Percentiles rank a stretch among this genome's conserved stretches.
These are phyloP conservation scores for Allobates femoralis DNA, from an alignment of 2,797 vertebrate species.

Conservation along the genomic window DNA sequence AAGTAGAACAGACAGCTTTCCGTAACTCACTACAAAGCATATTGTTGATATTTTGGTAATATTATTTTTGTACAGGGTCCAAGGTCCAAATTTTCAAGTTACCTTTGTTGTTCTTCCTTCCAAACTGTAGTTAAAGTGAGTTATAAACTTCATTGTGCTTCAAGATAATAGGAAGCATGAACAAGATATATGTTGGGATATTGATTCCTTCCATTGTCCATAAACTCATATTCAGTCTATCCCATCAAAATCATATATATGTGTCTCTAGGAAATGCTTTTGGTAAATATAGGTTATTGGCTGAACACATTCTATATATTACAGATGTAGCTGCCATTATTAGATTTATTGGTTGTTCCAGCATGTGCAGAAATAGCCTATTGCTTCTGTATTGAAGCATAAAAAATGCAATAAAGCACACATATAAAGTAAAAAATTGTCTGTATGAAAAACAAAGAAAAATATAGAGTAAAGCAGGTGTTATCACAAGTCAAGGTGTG, in stretches of 20 bases:
- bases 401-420: conserved; percentile 11
- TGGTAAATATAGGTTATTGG: conserved; percentile 24
- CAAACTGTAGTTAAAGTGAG: background rate
- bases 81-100: background rate
- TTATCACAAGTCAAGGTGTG: background rate
- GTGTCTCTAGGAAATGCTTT: background rate
- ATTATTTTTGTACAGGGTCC: background rate
- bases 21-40: too few relatives aligned
- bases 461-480: background rate
- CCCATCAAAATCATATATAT: background rate
- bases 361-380: background rate
- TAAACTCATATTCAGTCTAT: background rate
- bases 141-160: conserved; percentile 2
- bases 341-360: background rate
- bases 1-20: too few relatives aligned
- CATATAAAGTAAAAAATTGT: background rate
- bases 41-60: background rate
- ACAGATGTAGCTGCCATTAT: conserved; percentile 22
- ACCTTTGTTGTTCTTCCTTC: background rate
- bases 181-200: background rate
- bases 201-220: background rate
- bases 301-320: background rate
- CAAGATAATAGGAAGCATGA: background rate
- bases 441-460: background rate
- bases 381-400: background rate